Evolutionary conservation across 2,888 invertebrate genomes (phyloP).

Genomic region (Acleris literana): DNA sequence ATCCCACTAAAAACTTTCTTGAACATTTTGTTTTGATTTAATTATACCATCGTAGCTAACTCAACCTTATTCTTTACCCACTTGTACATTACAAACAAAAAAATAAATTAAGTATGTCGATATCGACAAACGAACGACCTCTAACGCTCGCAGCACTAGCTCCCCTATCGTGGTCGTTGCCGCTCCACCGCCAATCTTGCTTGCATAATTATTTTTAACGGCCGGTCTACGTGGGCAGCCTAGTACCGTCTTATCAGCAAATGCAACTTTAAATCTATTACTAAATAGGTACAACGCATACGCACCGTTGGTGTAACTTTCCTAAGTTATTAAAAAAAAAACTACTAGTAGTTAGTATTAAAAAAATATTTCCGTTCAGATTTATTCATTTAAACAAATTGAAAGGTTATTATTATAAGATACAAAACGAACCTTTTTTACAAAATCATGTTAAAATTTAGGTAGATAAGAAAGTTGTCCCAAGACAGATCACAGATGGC

Average conservation of each 20-base stretch:
- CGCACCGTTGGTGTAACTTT: constrained; percentile 1
- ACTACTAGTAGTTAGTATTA: too few species aligned
- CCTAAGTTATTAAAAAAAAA: too few species aligned
- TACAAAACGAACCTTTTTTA: too few species aligned
- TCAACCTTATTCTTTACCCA: too few species aligned
- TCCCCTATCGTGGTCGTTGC: constrained; percentile 37
- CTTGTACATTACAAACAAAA: too few species aligned
- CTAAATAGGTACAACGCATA: constrained; percentile 25
- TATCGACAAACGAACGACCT: constrained; percentile 67
- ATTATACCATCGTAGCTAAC: constrained; percentile 1
- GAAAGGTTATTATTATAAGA: too few species aligned
- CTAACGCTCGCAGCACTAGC: constrained; percentile 44
- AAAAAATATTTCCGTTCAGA: too few species aligned
- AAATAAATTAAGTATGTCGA: constrained; percentile 47
- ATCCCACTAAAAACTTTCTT: too few species aligned
- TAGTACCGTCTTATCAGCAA: constrained; percentile 29
- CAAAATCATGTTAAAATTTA: not conserved
- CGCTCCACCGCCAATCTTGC: constrained; percentile 45
- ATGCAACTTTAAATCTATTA: constrained; percentile 29
- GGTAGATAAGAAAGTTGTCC: not conserved
- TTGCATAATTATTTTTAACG: constrained; percentile 74
- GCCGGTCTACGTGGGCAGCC: constrained; percentile 44
- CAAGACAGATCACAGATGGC: constrained; percentile 2
- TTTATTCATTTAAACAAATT: too few species aligned
- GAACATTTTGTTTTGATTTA: too few species aligned